Percentiles rank a stretch among this genome's conserved stretches.
phyloP scores from a whole-genome alignment of 2,797 vertebrate species.

The Ispidina picta region DNA sequence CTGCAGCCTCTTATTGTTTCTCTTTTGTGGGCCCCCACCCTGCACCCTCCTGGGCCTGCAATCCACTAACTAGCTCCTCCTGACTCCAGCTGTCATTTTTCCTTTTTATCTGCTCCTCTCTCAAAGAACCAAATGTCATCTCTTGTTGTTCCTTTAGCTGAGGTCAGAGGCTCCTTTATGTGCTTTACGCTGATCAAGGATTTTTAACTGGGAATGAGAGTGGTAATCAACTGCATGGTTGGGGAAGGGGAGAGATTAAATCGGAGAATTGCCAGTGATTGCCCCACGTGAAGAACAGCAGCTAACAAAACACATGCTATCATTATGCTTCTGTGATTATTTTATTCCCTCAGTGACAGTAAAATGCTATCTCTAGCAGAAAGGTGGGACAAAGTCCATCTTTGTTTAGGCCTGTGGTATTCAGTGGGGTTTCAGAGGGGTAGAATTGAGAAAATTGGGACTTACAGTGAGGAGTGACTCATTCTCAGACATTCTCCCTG shows the following conservation, averaged over 20 bases:
- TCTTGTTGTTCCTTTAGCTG: constrained; percentile 58
- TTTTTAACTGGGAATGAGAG: constrained; percentile 64
- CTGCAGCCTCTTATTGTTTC: constrained; percentile 41
- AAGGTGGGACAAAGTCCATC: constrained; percentile 54
- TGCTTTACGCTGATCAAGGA: constrained; percentile 52
- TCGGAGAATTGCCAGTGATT: constrained; percentile 59
- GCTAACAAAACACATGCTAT: constrained; percentile 53
- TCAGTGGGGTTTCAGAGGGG: neutral
- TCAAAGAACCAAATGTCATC: constrained; percentile 64
- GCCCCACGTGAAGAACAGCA: constrained; percentile 59
- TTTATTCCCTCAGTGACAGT: constrained; percentile 56
- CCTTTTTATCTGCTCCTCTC: constrained; percentile 61
- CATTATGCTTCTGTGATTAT: constrained; percentile 57
- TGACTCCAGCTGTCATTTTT: constrained; percentile 70
- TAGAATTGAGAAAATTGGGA: neutral
- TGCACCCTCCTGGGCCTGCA: constrained; percentile 59
- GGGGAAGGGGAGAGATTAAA: constrained; percentile 59
- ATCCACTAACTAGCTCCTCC: constrained; percentile 69
- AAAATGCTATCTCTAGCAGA: constrained; percentile 48
- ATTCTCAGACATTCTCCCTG: neutral
- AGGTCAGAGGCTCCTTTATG: constrained; percentile 59
- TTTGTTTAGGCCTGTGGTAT: neutral
- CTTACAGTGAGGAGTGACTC: neutral
- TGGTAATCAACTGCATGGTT: constrained; percentile 43
- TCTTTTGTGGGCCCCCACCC: constrained; percentile 43